Evolutionary conservation across 2,113 vertebrate genomes (phyloP), one percentile per base, ranked within the genome.

Genomic region (Eidolon helvum): DNA sequence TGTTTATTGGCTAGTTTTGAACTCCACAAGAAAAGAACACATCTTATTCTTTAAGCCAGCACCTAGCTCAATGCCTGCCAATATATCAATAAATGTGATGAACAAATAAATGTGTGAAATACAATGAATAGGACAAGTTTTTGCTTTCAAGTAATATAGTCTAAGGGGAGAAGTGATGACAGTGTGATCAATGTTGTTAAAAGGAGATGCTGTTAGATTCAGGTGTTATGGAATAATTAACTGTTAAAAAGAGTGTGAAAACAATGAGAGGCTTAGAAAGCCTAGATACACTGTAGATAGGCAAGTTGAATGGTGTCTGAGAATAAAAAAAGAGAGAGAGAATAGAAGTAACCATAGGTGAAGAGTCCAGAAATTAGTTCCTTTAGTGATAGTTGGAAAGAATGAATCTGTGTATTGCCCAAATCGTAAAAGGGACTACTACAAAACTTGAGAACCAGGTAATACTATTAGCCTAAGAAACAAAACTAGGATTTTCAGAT

Each of bases 61-160:
- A 63, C 59, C 43, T 50, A n/a, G 50, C 28, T 87, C 48, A 74
- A 16, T n/a, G 28, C 45, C 74, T 93, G 24, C 63, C 87, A 45
- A 4, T 66, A 30, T 28, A 48, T 48, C 75, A 90, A 65, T 79
- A 69, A 87, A 71, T 87, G 91, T 79, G n/a, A 63, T 87, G 65
- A 88, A 57, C 43, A 96, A 89, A 82, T 89, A 89, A 92, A 85
- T 55, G 24, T 82, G 57, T 87, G 38, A 86, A 86, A 95, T 59
- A 61, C 48, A 61, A 21, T 45, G 69, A 82, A 4, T 33, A 85
- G 33, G 57, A 43, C 10, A 87, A 28, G 33, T 77, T 30, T 90
- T 75, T 80, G n/a, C 61, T 72, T 78, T 91, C 72, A 91, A 28
- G 21, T 93, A 30, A 68, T 30, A 6, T 10, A 78, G 15, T 68